Base-by-base conservation (phyloP, 2,113 vertebrate genomes). In the Astur gentilis region DNA sequence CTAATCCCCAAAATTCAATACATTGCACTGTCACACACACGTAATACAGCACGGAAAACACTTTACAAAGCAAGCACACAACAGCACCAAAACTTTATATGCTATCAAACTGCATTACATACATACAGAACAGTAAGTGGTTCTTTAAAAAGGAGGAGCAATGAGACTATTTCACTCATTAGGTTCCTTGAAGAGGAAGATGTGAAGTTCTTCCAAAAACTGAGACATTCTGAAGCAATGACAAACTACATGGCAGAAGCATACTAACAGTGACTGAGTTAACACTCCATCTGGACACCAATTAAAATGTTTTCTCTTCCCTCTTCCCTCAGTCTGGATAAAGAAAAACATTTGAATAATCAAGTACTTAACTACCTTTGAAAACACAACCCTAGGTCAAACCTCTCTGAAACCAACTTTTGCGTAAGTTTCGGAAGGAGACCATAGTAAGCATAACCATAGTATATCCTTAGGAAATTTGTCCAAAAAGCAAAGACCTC, bases 1-100 rank as follows among this genome's bases (percentile, higher is more conserved):
- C 92, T 93, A 97, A 96, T 91, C 67, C 93, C 65, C 79, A 95
- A 96, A 93, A 88, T 80, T 85, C 94, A 95, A 16, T 90, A 82
- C 82, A 91, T 11, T 70, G 70, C 87, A 54, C 62, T 80, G 75
- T 25, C 83, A 72, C 60, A 34, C 15, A 47, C 1, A 25, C 3
- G 1, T 10, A 86, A 62, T 2, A 47, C 13, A 54, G 36, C 5
- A 29, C 11, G 5, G 34, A 70, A 86, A 90, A 65, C 54, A 45
- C 7, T 42, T 90, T 0, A 14, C 66, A 83, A 73, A 71, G n/a
- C 64, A 79, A 83, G 49, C 16, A 45, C n/a, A 50, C 32, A 79
- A 20, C 20, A 3, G 22, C 38, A 38, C 38, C 50, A 71, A n/a
- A 65, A 27, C 40, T 50, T 66, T 27, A 45, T 19, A 31, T 2